phyloP scores from a whole-genome alignment of 2,113 vertebrate genomes.

The Connochaetes taurinus region DNA sequence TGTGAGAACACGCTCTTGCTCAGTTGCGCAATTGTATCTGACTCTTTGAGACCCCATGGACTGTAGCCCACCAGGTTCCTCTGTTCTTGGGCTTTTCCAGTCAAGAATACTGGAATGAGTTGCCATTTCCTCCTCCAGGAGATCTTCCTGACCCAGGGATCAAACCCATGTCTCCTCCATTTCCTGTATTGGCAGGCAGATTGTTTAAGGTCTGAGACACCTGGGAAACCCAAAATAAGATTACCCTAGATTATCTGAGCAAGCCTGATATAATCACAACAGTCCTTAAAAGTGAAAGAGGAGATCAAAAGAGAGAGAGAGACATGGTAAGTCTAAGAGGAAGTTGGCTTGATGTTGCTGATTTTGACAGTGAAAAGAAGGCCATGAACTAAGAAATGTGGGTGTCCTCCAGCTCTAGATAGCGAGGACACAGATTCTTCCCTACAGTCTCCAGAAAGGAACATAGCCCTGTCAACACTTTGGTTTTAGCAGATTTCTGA shows the following conservation, averaged over 20 bases:
- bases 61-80: background rate
- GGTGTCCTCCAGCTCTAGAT: no score
- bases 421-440: background rate
- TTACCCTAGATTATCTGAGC: background rate
- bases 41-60: background rate
- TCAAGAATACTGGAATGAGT: background rate
- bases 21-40: background rate
- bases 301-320: background rate
- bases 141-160: background rate
- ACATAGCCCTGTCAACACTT: background rate
- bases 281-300: background rate
- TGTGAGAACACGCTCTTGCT: accelerated
- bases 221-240: background rate
- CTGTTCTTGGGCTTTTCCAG: background rate
- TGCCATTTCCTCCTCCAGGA: background rate
- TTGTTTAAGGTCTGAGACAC: background rate
- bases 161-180: background rate
- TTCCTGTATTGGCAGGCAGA: background rate
- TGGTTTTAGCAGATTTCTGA: background rate
- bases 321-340: accelerated
- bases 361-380: background rate
- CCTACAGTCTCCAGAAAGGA: background rate
- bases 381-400: background rate
- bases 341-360: background rate
- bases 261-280: background rate